Base-by-base conservation (phyloP, 2,113 vertebrate genomes). In the Podarcis cretensis region DNA sequence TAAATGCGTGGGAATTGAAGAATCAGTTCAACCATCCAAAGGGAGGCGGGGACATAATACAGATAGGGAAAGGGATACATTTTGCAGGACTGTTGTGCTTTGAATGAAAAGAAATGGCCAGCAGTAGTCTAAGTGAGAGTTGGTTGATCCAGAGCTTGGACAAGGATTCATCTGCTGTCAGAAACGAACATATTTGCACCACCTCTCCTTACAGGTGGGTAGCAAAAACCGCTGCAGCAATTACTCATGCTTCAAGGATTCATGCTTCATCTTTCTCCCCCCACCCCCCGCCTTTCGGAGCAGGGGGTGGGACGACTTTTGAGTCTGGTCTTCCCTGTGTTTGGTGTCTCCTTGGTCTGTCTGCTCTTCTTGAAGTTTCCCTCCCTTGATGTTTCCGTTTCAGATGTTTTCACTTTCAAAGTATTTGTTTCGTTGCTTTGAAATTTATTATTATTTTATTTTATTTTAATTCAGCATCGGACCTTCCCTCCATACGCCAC, bases 401-500 rank as follows among this genome's bases (percentile, higher is more conserved):
- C 59, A 63, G 14, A 63, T 90, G 78, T 92, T 91, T 95, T 95
- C 91, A 94, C 81, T 93, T 93, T 76, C 89, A 90, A 89, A 69
- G 63, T 1, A 0, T 69, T 79, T 32, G 85, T 81, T 59, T 82
- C 74, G 86, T 77, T 96, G 94, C 89, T 95, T 83, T 97, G 89
- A 96, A 92, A 95, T 93, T 96, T 95, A 89, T 95, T 93, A 78
- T 86, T 74, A 85, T 96, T 95, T 88, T 88, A 88, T 88, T 86
- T 86, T 96, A 93, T 96, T 96, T 92, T 96, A 97, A 96, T 97
- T 96, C 98, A 99, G 99, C 97, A 90, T 97, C 98, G 68, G 97
- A 97, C 97, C 98, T 98, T 96, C 97, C 97, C 88, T 98, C 98
- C 95, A 80, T 98, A 95, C 98, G 98, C 95, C 98, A 97, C 85